A percentile compares a stretch with the other conserved stretches of the same genome.
Conservation (phyloP, 2,888 invertebrate species). For the Blastobasis lacticolella region DNA sequence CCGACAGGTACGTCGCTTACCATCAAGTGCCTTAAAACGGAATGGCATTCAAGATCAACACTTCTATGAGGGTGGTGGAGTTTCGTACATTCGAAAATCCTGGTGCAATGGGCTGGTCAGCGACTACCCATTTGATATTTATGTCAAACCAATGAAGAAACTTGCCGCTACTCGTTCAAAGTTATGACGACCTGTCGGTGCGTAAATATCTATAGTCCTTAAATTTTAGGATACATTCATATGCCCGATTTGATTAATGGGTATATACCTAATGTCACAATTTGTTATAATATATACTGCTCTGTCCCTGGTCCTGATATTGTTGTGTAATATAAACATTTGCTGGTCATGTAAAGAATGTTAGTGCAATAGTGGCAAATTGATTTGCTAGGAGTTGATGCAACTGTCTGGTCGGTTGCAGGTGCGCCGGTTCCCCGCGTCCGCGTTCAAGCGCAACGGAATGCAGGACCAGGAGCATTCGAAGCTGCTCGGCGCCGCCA, state of each 20-base stretch:
- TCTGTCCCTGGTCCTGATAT: slow-evolving; percentile 1
- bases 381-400: slow-evolving; percentile 1
- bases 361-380: too few relatives aligned
- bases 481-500: slow-evolving; percentile 46
- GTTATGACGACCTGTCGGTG: slow-evolving; percentile 37
- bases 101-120: slow-evolving; percentile 45
- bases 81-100: slow-evolving; percentile 54
- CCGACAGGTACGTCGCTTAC: slow-evolving; percentile 51
- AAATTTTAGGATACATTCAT: too few relatives aligned
- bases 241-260: too few relatives aligned
- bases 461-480: slow-evolving; percentile 67
- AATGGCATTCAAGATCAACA: slow-evolving; percentile 63
- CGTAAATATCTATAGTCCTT: slow-evolving; percentile 19
- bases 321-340: background rate
- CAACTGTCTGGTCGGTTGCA: slow-evolving; percentile 53
- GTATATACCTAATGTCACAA: too few relatives aligned
- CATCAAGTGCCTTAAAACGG: slow-evolving; percentile 55
- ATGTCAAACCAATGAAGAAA: slow-evolving; percentile 54
- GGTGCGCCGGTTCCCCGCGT: slow-evolving; percentile 54
- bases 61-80: slow-evolving; percentile 48
- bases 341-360: background rate
- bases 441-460: slow-evolving; percentile 65
- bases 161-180: slow-evolving; percentile 29
- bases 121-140: slow-evolving; percentile 37
- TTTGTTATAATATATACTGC: background rate